A percentile compares a stretch with the other conserved stretches of the same genome.
Conservation (phyloP, 2,797 vertebrate genomes). For the Podargus strigoides region DNA sequence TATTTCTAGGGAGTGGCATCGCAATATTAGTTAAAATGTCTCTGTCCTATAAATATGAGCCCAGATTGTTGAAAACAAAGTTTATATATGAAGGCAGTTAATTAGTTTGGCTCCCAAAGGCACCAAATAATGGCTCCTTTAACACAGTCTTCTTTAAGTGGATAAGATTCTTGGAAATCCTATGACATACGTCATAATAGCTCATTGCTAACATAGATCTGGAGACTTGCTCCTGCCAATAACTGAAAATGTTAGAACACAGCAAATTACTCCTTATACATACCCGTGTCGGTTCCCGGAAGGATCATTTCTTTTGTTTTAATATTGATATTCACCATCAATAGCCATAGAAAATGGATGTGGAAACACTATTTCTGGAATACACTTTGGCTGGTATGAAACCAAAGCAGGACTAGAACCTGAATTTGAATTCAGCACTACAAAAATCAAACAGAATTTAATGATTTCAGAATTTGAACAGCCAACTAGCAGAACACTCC, state of each 20-base stretch:
- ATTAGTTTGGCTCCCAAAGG: slow-evolving; percentile 46
- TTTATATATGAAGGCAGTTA: slow-evolving; percentile 30
- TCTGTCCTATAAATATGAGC: slow-evolving; percentile 12
- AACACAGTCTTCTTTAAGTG: slow-evolving; percentile 32
- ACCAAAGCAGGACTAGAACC: background rate
- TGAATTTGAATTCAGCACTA: background rate
- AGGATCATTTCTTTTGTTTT: background rate
- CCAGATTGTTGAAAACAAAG: slow-evolving; percentile 33
- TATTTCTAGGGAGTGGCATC: slow-evolving; percentile 17
- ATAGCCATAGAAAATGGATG: background rate
- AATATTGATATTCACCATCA: background rate
- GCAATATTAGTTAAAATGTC: background rate
- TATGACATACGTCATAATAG: background rate
- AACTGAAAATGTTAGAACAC: slow-evolving; percentile 2
- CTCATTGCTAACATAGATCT: background rate
- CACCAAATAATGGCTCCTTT: slow-evolving; percentile 35
- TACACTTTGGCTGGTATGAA: background rate
- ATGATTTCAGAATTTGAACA: background rate
- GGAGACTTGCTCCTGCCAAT: background rate
- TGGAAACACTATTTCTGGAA: background rate
- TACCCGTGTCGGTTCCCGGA: background rate
- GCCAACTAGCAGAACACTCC: background rate
- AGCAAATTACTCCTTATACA: background rate
- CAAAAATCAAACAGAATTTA: background rate
- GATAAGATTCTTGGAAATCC: slow-evolving; percentile 45